Evolutionary conservation across 2,888 invertebrate genomes (phyloP), one percentile per base, ranked within the genome.

Genomic region (Plagodis pulveraria): DNA sequence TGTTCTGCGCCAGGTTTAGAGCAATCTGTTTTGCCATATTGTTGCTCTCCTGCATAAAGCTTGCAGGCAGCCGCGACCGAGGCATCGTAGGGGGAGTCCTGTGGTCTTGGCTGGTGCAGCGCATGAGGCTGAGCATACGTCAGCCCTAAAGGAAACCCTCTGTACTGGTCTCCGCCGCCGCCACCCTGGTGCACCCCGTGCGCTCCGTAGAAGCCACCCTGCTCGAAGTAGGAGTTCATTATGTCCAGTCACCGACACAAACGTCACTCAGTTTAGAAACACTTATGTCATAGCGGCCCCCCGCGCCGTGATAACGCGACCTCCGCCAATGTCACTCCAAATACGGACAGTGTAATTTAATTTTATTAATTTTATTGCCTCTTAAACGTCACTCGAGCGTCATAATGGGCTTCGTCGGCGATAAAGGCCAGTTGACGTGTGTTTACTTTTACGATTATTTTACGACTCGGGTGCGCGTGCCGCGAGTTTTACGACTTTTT

Each of bases 141-240:
- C 75, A 98, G 92, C 62, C 97, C 97, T 56, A 98, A 93, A 11
- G 98, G 98, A 83, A 98, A 98, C 67, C 97, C 96, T 81, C 97
- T 94, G 88, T 97, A 97, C 87, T 96, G 95, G 91, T 96, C 95
- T 73, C 97, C 96, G 62, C 95, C 94, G 22, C 91, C 94, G 73
- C 95, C 94, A 66, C 95, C 94, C 93, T 97, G 96, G 93, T 97
- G 96, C 77, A 91, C 91, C 84, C 97, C 97, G 90, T 97, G 97
- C 80, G 96, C 94, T 82, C 98, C 97, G 94, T 98, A 98, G 94
- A 98, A 98, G 91, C 98, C 98, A 90, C 96, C 96, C 94, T 98
- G 98, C 94, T 98, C 98, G 91, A 98, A 98, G 91, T 98, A 98
- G 87, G 98, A 98, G 96, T 98, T 98, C 98, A 98, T 98, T 89